Base-by-base conservation (phyloP, 2,113 vertebrate species). In the Pachycephala philippinensis region DNA sequence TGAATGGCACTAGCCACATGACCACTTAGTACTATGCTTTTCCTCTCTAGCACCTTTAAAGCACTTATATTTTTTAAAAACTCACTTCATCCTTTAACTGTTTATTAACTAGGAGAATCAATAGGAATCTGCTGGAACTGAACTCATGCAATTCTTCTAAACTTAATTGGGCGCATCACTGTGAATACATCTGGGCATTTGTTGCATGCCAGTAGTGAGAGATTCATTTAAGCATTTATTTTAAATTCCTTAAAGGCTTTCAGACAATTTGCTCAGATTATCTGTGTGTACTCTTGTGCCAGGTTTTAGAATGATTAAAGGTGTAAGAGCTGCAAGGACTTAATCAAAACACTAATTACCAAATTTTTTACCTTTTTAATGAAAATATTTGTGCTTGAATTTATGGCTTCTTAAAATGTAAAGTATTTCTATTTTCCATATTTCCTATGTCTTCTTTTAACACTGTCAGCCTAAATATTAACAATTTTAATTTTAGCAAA, bases 1-100 rank as follows among this genome's bases (percentile, higher is more conserved):
- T 98, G 98, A 98, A 98, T 98, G 98, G 98, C 97, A 97, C 97
- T 97, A 98, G 98, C 98, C 98, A 98, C 98, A 98, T 98, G 98
- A 99, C 98, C 98, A 99, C 99, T 99, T 99, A 98, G 98, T 98
- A 98, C 98, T 97, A 94, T 72, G 96, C 97, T 97, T 98, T 97
- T 97, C 96, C 98, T 97, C 97, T 97, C 98, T 94, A 95, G 97
- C 93, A 98, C 97, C 97, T 98, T 97, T 98, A 98, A 98, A 98
- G 97, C 98, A 98, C 97, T 98, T 98, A 95, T 95, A 95, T 96
- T 96, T 97, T 94, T 95, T 35, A 94, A 97, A 97, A 98, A 97
- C 85, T 91, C 93, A 97, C 97, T 98, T 98, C 95, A 97, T 98
- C 96, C 94, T 98, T 98, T 98, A 98, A 98, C 96, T 98, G 96